phyloP scores from a whole-genome alignment of 2,797 vertebrate genomes.

The Sebastes matsubarae region DNA sequence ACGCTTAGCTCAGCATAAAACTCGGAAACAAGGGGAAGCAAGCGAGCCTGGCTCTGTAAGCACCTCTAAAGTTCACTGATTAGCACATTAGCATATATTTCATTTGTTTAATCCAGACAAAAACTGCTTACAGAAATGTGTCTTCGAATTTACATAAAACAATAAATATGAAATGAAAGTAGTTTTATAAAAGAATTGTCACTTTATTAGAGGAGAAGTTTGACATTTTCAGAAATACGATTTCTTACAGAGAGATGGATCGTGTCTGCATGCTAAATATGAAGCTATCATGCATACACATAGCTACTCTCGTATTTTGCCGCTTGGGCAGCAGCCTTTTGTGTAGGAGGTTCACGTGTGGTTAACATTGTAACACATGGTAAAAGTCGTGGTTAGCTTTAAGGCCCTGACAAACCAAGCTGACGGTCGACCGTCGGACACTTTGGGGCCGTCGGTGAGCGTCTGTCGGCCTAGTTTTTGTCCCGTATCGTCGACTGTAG shows the following conservation, averaged over 20 bases:
- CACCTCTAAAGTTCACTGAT: neutral
- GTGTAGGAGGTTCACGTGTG: no score
- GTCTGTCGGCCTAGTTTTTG: no score
- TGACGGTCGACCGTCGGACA: no score
- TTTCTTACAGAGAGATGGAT: neutral
- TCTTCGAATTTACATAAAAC: neutral
- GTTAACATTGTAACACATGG: no score
- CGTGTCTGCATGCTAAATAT: neutral
- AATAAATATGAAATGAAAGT: neutral
- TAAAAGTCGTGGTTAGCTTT: no score
- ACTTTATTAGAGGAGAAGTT: neutral
- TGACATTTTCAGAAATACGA: neutral
- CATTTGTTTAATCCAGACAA: neutral
- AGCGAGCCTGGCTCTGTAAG: no score
- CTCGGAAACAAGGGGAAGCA: no score
- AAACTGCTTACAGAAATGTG: neutral
- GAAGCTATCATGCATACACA: neutral
- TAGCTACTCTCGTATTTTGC: neutral
- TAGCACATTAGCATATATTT: neutral
- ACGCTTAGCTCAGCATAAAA: neutral
- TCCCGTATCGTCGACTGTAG: no score
- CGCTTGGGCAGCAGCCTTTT: neutral
- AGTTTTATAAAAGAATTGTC: neutral
- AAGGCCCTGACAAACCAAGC: no score
- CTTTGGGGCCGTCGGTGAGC: no score